Percentiles rank a stretch among this genome's conserved stretches.
Evolutionary conservation across 1,140 invertebrate species (phyloP).

Genomic region (Ceratina calcarata): DNA sequence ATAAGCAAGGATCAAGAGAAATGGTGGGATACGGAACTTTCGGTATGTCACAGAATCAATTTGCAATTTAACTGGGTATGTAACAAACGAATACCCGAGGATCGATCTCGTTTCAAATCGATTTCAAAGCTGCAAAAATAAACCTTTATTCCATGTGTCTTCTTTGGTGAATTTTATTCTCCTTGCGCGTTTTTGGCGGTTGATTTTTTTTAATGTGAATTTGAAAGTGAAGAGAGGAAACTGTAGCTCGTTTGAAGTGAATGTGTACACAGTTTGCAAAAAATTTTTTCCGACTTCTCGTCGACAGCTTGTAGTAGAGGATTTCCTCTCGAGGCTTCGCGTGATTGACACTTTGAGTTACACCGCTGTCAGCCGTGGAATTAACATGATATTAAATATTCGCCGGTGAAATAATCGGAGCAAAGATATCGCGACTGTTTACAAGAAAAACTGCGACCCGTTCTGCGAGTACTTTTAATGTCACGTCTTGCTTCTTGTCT

Average conservation of each 20-base stretch:
- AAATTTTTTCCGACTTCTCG: neutral
- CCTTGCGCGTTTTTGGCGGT: too few species aligned
- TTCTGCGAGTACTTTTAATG: neutral
- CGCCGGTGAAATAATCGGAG: neutral
- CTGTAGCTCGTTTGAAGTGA: too few species aligned
- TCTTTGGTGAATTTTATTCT: too few species aligned
- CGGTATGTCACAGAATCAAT: conserved; percentile 4
- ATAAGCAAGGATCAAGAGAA: neutral
- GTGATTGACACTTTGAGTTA: neutral
- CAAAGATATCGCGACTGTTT: neutral
- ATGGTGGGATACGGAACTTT: conserved; percentile 42
- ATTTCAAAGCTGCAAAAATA: too few species aligned
- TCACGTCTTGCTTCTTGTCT: too few species aligned
- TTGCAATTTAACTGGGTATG: neutral
- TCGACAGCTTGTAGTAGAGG: neutral
- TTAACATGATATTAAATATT: conserved; percentile 10
- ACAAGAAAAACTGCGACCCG: neutral
- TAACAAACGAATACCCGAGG: too few species aligned
- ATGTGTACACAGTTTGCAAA: neutral
- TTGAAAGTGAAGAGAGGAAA: too few species aligned
- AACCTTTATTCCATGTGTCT: too few species aligned
- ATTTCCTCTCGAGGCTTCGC: neutral
- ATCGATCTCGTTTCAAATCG: too few species aligned
- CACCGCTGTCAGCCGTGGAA: neutral
- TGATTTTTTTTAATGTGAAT: too few species aligned